These are phyloP conservation scores for Drosophila mimetica DNA, from an alignment of 2,888 invertebrate species.

Conservation along the genomic window DNA sequence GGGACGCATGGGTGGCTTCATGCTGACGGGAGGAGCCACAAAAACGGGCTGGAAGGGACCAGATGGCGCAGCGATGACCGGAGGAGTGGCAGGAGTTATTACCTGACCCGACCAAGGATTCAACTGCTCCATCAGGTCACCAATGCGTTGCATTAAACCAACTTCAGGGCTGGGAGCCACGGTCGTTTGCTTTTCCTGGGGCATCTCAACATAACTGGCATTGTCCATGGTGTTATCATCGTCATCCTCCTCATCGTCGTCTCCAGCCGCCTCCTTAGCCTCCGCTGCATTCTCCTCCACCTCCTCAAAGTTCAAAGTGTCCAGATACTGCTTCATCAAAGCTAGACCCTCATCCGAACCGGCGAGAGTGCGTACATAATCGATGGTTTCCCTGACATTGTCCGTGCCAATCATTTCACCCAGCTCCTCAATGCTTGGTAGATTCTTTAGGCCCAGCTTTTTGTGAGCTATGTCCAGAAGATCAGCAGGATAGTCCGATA, in stretches of 20 bases:
- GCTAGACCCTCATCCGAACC: conserved; percentile 75
- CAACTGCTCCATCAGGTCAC: conserved; percentile 68
- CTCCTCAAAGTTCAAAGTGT: conserved; percentile 67
- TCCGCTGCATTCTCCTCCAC: conserved; percentile 15
- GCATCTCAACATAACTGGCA: conserved; percentile 39
- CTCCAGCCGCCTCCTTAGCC: conserved; percentile 19
- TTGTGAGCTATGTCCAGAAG: conserved; percentile 72
- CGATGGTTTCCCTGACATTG: conserved; percentile 72
- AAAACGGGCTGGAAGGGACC: conserved; percentile 38
- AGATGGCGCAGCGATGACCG: conserved; percentile 9
- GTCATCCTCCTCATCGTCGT: conserved; percentile 31
- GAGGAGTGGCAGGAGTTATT: conserved; percentile 12
- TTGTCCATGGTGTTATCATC: conserved; percentile 47
- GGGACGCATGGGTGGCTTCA: conserved; percentile 37
- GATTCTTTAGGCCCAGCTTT: conserved; percentile 72
- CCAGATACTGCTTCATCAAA: conserved; percentile 77
- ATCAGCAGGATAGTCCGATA: conserved; percentile 74
- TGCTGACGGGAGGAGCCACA: conserved; percentile 23
- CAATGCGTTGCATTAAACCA: conserved; percentile 62
- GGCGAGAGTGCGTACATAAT: conserved; percentile 72
- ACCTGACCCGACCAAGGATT: conserved; percentile 55
- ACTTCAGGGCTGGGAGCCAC: conserved; percentile 15
- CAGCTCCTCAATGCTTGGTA: conserved; percentile 76
- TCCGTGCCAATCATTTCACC: conserved; percentile 76
- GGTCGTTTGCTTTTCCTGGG: conserved; percentile 17